These are phyloP conservation scores for Homalodisca vitripennis DNA, from an alignment of 1,140 invertebrate genomes.

Conservation along the genomic window DNA sequence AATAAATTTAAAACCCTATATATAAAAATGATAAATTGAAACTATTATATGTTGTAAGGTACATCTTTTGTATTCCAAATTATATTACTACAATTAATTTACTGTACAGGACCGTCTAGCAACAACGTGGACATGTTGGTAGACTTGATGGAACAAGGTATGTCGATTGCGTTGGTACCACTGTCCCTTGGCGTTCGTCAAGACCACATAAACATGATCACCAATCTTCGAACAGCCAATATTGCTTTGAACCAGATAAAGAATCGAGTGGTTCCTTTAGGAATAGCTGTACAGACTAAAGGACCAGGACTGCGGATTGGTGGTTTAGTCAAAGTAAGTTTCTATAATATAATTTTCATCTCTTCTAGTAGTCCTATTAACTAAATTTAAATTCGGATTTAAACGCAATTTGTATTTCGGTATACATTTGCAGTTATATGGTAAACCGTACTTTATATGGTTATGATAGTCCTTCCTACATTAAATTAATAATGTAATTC, in stretches of 20 bases:
- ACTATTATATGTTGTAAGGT: too few species aligned
- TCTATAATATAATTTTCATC: background rate
- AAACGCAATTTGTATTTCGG: too few species aligned
- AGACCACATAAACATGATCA: background rate
- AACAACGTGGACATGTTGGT: constrained; percentile 13
- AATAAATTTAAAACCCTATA: too few species aligned
- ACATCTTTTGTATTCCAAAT: too few species aligned
- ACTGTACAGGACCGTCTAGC: constrained; percentile 10
- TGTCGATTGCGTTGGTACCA: constrained; percentile 2
- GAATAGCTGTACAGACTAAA: constrained; percentile 95
- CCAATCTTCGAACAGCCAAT: constrained; percentile 9
- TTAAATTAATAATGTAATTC: too few species aligned
- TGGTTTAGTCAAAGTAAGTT: constrained; percentile 81
- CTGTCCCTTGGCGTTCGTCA: background rate
- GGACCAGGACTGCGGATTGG: constrained; percentile 97
- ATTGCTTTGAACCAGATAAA: background rate
- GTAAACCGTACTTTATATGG: too few species aligned
- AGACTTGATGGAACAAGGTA: constrained; percentile 1
- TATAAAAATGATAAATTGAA: too few species aligned
- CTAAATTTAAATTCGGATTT: too few species aligned
- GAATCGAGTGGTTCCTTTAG: constrained; percentile 62
- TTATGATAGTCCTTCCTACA: too few species aligned
- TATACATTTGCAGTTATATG: too few species aligned
- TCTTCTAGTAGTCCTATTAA: background rate
- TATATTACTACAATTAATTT: too few species aligned